Percentiles rank a stretch among this genome's conserved stretches.
Conservation (phyloP, 53 echinoderm and acorn worm genomes). For the Echinarachnius parma region DNA sequence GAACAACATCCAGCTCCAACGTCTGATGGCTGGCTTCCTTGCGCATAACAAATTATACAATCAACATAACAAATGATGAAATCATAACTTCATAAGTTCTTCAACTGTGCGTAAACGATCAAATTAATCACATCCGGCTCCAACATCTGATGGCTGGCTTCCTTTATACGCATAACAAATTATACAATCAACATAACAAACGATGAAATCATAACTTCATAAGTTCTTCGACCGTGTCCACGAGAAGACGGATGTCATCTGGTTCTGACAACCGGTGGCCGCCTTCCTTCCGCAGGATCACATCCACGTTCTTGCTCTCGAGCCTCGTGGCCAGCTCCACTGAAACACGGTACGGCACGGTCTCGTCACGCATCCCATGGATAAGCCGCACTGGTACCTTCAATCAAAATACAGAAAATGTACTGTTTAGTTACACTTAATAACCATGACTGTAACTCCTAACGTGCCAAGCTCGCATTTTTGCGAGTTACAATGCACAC, state of each 20-base stretch:
- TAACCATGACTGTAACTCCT: too few relatives aligned
- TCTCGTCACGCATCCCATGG: conserved; percentile 76
- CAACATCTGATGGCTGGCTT: conserved; percentile 64
- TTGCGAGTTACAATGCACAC: too few relatives aligned
- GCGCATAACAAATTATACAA: too few relatives aligned
- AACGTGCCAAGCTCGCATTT: too few relatives aligned
- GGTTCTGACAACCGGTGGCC: conserved; percentile 66
- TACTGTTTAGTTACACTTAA: too few relatives aligned
- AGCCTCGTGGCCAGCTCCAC: conserved; percentile 55
- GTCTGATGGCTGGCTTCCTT: too few relatives aligned
- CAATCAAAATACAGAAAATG: too few relatives aligned
- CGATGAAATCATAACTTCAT: conserved; percentile 15
- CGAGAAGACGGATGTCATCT: conserved; percentile 43
- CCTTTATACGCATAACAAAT: conserved; percentile 57
- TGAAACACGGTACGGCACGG: conserved; percentile 50
- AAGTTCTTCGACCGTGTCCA: conserved; percentile 26
- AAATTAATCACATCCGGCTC: conserved; percentile 45
- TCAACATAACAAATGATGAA: too few relatives aligned
- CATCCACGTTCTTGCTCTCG: conserved; percentile 67
- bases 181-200: too few relatives aligned
- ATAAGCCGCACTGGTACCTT: conserved; percentile 62
- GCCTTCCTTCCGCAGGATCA: conserved; percentile 58
- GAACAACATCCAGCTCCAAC: too few relatives aligned
- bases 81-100: too few relatives aligned
- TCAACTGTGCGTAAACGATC: too few relatives aligned